Evolutionary conservation across 2,113 vertebrate species (phyloP).

Genomic region (Hippocampus abdominalis): DNA sequence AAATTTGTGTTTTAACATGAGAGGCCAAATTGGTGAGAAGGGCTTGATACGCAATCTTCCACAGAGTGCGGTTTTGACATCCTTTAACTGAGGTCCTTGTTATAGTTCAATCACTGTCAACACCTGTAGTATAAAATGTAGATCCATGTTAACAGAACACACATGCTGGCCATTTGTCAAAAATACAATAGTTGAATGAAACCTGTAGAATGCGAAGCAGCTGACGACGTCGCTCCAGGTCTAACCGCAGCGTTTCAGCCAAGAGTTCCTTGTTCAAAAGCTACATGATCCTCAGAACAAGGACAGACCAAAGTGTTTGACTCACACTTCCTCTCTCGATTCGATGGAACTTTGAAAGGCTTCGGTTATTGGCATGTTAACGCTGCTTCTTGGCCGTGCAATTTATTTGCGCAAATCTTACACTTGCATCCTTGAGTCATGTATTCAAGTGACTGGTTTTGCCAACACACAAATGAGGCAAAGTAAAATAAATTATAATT

Average conservation of each 20-base stretch:
- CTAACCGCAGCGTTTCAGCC: constrained; percentile 25
- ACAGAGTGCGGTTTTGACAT: constrained; percentile 73
- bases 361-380: constrained; percentile 4
- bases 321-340: constrained; percentile 5
- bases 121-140: constrained; percentile 88
- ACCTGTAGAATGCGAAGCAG: constrained; percentile 60
- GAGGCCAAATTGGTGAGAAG: constrained; percentile 42
- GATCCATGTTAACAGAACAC: constrained; percentile 84
- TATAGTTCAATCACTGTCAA: constrained; percentile 83
- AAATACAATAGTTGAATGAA: constrained; percentile 70
- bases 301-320: constrained; percentile 14
- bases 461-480: not conserved
- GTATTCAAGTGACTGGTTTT: not conserved
- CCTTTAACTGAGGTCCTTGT: constrained; percentile 81
- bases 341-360: not conserved
- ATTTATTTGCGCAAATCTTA: not conserved
- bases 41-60: constrained; percentile 63
- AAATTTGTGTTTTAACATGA: constrained; percentile 20
- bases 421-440: not conserved
- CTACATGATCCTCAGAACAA: constrained; percentile 9
- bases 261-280: constrained; percentile 30
- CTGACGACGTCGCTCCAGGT: constrained; percentile 50
- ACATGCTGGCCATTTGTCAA: constrained; percentile 70
- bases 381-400: not conserved
- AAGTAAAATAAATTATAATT: not conserved